Evolutionary conservation across 1,140 invertebrate genomes (phyloP).

Genomic region (Scylla paramamosain): DNA sequence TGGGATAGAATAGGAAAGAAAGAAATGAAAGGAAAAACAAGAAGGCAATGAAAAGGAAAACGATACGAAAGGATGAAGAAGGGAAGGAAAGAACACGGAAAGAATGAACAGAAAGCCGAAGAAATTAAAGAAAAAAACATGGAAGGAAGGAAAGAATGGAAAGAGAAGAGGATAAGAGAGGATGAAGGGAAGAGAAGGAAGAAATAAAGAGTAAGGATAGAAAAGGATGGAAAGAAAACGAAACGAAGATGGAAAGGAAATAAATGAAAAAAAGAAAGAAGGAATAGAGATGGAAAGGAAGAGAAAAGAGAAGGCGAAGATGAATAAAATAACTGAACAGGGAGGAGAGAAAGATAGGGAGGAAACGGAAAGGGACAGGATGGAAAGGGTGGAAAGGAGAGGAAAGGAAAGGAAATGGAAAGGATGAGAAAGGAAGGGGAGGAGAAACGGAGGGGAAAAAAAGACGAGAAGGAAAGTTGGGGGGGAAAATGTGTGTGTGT

Average conservation of each 20-base stretch:
- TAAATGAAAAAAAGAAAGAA: neutral
- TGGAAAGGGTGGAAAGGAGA: no score
- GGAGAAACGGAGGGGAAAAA: neutral
- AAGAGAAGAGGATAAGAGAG: neutral
- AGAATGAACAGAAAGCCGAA: neutral
- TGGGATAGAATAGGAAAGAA: neutral
- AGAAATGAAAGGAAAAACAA: neutral
- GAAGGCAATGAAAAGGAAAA: neutral
- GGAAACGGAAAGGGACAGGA: no score
- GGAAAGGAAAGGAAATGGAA: neutral
- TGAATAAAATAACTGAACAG: no score
- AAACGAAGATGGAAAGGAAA: neutral
- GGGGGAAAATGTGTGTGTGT: neutral
- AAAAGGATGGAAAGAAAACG: neutral
- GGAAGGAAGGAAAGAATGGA: neutral
- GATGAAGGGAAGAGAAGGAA: neutral
- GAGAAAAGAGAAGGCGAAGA: no score
- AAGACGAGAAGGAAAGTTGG: neutral
- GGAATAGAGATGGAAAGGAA: neutral
- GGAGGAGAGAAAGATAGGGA: no score
- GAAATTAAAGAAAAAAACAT: no score
- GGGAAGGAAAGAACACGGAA: neutral
- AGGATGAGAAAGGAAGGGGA: neutral
- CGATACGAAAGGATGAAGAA: neutral
- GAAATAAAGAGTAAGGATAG: neutral